Base-by-base conservation (phyloP, 2,888 invertebrate genomes). In the Apantesis nais region DNA sequence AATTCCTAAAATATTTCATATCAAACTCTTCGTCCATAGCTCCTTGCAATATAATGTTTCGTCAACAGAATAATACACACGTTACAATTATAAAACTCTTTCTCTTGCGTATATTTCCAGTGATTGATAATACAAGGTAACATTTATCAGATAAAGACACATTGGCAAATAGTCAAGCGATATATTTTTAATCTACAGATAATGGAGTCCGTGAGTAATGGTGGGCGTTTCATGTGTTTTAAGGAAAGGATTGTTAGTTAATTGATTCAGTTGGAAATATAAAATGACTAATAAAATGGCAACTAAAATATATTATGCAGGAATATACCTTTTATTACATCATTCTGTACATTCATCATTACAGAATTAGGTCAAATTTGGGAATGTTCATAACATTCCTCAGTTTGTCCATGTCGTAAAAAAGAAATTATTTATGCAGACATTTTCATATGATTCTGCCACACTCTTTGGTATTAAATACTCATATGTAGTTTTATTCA, bases 61-160 rank as follows among this genome's bases (percentile, higher is more conserved):
- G 52, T 29, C n/a, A 55, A 48, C 25, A 62, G 37, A 63, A 65
- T 22, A 65, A 68, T 62, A 65, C 48, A 58, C 66, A 72, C 37
- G 39, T 34, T 70, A 62, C 67, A 71, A 66, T 68, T 67, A 70
- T 79, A 74, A 68, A 72, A 58, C 29, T 58, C 58, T 58, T 66
- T 73, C 64, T 64, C 74, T 72, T 66, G 68, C 68, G 71, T 67
- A 71, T 68, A 75, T 75, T 74, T 74, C 70, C 48, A 70, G 71
- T 82, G 71, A 80, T 83, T 61, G 37, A 62, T 58, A 58, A 58
- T 58, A 58, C 16, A 29, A 61, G n/a, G 31, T 67, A 61, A 7
- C 7, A 79, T 75, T 82, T 83, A 83, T 82, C 81, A 78, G 81
- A 83, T 82, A 82, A 72, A 82, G 66, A 39, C 29, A 70, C 76